Evolutionary conservation across 1,140 invertebrate genomes (phyloP).

Genomic region (Carposina sasakii): DNA sequence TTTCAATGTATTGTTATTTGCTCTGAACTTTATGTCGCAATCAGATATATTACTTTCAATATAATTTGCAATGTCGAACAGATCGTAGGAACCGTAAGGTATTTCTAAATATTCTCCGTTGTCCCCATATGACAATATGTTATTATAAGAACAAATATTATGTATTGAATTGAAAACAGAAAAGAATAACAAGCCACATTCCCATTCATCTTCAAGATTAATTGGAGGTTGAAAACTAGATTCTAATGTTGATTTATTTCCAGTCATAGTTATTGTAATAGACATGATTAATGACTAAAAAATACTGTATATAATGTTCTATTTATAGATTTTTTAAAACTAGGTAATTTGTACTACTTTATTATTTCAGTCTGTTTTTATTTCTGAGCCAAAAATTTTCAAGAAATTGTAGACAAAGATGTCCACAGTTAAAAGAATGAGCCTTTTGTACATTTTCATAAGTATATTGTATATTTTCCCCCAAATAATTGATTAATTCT

Average conservation of each 20-base stretch:
- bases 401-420: constrained; percentile 10
- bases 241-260: constrained; percentile 5
- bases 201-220: constrained; percentile 6
- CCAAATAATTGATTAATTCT: constrained; percentile 8
- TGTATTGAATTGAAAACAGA: constrained; percentile 12
- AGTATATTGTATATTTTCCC: constrained; percentile 2
- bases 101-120: background rate
- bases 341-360: no score
- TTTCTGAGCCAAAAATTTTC: constrained; percentile 1
- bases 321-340: background rate
- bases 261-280: constrained; percentile 8
- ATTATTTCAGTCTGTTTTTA: no score
- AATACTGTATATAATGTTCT: background rate
- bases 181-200: constrained; percentile 13
- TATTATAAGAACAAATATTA: constrained; percentile 6
- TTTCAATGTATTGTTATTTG: constrained; percentile 10
- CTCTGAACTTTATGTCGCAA: background rate
- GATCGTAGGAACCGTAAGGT: background rate
- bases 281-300: constrained; percentile 7
- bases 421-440: constrained; percentile 11
- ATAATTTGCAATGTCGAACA: constrained; percentile 7
- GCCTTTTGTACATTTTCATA: background rate
- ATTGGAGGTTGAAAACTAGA: background rate
- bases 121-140: constrained; percentile 9
- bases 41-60: background rate